Evolutionary conservation across 2,797 vertebrate genomes (phyloP).

Genomic region (Petrocephalus sullivani): DNA sequence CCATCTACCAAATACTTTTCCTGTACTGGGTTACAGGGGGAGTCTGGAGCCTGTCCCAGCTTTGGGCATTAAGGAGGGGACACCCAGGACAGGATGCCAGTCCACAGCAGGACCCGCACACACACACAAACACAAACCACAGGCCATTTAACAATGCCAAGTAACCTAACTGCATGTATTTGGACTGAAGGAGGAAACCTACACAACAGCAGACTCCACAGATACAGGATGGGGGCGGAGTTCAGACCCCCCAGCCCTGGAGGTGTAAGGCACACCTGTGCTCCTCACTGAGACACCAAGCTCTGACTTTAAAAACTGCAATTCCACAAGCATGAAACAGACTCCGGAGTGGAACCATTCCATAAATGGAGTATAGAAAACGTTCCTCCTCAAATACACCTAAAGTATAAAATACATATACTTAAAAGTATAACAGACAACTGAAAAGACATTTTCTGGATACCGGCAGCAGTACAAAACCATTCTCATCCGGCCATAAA

Average conservation of each 20-base stretch:
- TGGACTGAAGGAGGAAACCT: neutral
- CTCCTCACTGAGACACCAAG: neutral
- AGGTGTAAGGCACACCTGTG: neutral
- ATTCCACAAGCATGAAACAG: neutral
- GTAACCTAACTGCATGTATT: neutral
- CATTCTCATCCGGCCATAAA: neutral
- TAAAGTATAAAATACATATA: no score
- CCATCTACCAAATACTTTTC: neutral
- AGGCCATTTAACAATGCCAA: neutral
- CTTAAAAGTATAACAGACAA: neutral
- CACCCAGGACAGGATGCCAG: neutral
- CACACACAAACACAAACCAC: neutral
- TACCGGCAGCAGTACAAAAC: neutral
- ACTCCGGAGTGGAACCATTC: neutral
- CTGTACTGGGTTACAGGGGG: neutral
- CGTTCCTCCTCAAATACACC: neutral
- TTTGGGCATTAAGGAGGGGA: neutral
- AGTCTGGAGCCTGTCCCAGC: neutral
- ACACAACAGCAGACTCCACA: neutral
- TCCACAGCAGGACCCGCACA: neutral
- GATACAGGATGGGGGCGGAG: neutral
- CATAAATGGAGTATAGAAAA: neutral
- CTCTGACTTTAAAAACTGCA: neutral
- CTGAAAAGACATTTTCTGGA: neutral
- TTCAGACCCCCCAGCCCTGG: neutral